Base-by-base conservation (phyloP, 2,797 vertebrate species). In the Pterois miles region DNA sequence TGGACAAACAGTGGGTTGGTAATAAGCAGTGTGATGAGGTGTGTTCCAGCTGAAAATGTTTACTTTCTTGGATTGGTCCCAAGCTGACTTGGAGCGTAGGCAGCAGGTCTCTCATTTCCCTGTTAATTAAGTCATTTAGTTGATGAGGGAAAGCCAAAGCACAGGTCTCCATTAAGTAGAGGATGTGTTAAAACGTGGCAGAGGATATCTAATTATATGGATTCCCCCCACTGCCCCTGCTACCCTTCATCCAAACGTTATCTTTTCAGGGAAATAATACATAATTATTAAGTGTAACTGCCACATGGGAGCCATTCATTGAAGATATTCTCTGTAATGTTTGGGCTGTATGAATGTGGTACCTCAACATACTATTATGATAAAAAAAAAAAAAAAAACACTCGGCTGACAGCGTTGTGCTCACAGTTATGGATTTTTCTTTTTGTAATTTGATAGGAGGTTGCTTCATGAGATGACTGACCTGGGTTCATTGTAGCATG, bases 111-210 rank as follows among this genome's bases (percentile, higher is more conserved):
- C 78, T 84, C 60, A 75, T 82, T 90, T 90, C 66, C 70, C 25
- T 75, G 69, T 86, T 92, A 90, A 92, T 92, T 81, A 91, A 89
- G 69, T 64, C 56, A 74, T 83, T 80, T 74, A 43, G 85, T 76
- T 85, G 50, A 70, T 34, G 59, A 81, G 80, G 69, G 77, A 67
- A 80, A 77, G 73, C 76, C 78, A 75, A 84, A 88, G 86, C 60
- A 71, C 82, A 78, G 78, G 82, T 78, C 78, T 77, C 52, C 57
- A 75, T 80, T 80, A 83, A 79, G 64, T 25, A 76, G 65, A 60
- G 65, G 52, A 85, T 81, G 66, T 91, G 84, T 86, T 81, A 72
- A 86, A 81, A 80, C 48, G 12, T 74, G 53, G 57, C 63, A 12
- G 62, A 80, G 73, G 58, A 84, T 74, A 59, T 71, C 59, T 73